Conservation (phyloP, 1,140 invertebrate species). For the Dufourea novaeangliae region DNA sequence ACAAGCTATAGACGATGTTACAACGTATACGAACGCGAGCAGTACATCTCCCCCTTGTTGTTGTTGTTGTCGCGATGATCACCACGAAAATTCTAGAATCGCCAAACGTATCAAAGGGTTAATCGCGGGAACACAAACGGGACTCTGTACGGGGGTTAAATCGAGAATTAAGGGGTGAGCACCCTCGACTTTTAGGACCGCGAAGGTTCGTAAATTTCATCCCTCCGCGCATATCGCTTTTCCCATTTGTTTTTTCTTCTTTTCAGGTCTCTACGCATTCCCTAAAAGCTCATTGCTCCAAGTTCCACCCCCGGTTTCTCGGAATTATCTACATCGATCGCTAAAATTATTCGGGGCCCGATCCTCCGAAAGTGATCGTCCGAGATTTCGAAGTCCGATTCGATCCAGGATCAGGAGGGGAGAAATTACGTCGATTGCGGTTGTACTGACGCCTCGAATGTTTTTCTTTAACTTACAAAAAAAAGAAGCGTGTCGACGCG, state of each 20-base stretch:
- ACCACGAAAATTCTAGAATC: neutral
- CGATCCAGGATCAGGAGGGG: neutral
- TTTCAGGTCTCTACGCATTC: neutral
- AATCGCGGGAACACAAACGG: neutral
- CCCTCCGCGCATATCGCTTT: no score
- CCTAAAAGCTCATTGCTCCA: slow-evolving; percentile 27
- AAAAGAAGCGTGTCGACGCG: slow-evolving; percentile 25
- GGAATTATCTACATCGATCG: slow-evolving; percentile 78
- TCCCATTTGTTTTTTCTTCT: no score
- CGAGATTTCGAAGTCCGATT: slow-evolving; percentile 1
- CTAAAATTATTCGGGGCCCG: no score
- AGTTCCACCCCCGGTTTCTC: slow-evolving; percentile 21
- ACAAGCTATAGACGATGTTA: neutral
- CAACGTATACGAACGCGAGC: neutral
- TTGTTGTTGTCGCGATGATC: neutral
- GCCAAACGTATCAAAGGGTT: slow-evolving; percentile 10
- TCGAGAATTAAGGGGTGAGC: neutral
- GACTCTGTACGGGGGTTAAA: neutral
- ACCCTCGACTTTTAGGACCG: neutral
- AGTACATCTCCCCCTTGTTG: slow-evolving; percentile 18
- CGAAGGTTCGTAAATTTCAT: no score
- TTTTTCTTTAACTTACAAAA: neutral
- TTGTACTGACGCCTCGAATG: no score
- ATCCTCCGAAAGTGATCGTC: slow-evolving; percentile 27
- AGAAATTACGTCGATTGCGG: neutral